Evolutionary conservation across 2,888 invertebrate genomes (phyloP), one percentile per base, ranked within the genome.

Genomic region (Kryphioiulus occultus): DNA sequence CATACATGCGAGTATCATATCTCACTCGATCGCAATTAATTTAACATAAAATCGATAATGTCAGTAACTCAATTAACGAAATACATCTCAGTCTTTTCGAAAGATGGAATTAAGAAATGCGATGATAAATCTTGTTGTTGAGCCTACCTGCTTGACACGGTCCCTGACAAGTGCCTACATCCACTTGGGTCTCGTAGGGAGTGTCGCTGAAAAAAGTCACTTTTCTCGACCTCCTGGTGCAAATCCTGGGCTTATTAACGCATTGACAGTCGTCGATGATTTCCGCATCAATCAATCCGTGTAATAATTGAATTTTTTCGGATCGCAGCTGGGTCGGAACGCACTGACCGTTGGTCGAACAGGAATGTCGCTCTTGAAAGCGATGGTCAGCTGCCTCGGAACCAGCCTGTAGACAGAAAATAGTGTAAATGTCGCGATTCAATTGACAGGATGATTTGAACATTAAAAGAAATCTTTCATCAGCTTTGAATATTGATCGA

Each of bases 81-180:
- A 35, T 83, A n/a, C 9, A 83, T 15, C 44, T 44, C 3, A 39
- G 39, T n/a, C 44, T 44, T 44, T 44, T 4, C 12, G 44, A 15
- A 39, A 9, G 44, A 83, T 5, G 30, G n/a, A n/a, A n/a, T n/a
- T n/a, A 82, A 82, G 82, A 82, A 82, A 32, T n/a, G 15, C 26
- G 12, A 22, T n/a, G n/a, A n/a, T 26, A 44, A 9, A 17, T 82
- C 78, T 26, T 42, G 22, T 35, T 39, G 26, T 87, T 35, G 35
- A 26, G 26, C 85, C 86, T 90, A 92, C 92, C 92, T 90, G 84
- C 59, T 91, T 32, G 26, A 88, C 93, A 93, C 85, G 90, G 91
- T 17, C 93, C 92, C 88, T 91, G 90, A 89, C 92, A 93, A 30
- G 91, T 89, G 0, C 93, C 92, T 9, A 92, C 91, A 88, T 93